Base-by-base conservation (phyloP, 2,888 invertebrate genomes). In the Opisthograptis luteolata region DNA sequence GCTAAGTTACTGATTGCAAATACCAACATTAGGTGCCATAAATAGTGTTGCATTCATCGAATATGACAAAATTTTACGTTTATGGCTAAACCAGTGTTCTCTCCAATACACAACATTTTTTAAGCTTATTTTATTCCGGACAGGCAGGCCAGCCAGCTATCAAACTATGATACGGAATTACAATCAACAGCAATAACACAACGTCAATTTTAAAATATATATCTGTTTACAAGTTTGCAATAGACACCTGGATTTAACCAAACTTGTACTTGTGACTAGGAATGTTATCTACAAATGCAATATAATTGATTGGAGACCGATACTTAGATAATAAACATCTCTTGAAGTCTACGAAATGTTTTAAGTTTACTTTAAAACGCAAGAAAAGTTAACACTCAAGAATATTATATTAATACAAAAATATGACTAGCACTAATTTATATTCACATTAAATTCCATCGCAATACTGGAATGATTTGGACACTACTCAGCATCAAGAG, bases 251-350 rank as follows among this genome's bases (percentile, higher is more conserved):
- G 37, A 3, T 24, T 37, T 1, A 10, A 28, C 28, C 30, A 22
- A 8, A 19, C 54, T 54, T 58, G 46, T 60, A 62, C 49, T 51
- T 53, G 60, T 55, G 66, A 72, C 73, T 75, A 78, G 81, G 81
- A 81, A 81, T 82, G 78, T 76, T 64, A 72, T 68, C 66, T 69
- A 70, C 67, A 77, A 77, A 79, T 76, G 76, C 77, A 60, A 45
- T 41, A 30, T n/a, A 31, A 37, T 42, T 41, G 17, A 30, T 42
- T 42, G 9, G 13, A 30, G 14, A 27, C 25, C 15, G 13, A 20
- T 13, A 28, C 6, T 28, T 30, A 17, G 35, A n/a, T 39, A 14
- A 19, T 31, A 28, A 13, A 25, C 47, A 10, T 28, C 28, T 28
- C 10, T 15, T 15, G 17, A 39, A 44, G 44, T 20, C 45, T 54